Evolutionary conservation across 2,888 invertebrate genomes (phyloP).

Genomic region (Flexamia atlantica): DNA sequence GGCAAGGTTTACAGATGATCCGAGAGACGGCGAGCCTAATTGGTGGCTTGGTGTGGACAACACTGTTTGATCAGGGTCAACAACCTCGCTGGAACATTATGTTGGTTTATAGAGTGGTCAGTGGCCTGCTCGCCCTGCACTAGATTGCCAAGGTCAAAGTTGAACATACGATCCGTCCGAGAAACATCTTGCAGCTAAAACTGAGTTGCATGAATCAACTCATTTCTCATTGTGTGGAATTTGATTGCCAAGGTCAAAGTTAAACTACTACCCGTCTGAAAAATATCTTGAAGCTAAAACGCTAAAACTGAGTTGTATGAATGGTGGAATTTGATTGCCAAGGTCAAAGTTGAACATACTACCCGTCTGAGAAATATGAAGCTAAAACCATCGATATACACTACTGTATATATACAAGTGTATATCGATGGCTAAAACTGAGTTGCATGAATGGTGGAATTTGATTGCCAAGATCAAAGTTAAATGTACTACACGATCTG

Average conservation of each 20-base stretch:
- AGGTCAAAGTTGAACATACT: no score
- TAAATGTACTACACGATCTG: no score
- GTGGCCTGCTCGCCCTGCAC: conserved; percentile 42
- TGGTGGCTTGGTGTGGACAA: conserved; percentile 40
- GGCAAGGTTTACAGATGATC: conserved; percentile 33
- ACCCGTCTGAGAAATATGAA: no score
- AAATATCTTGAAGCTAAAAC: no score
- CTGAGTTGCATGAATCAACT: no score
- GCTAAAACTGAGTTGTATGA: no score
- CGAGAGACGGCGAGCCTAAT: conserved; percentile 19
- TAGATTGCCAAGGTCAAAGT: conserved; percentile 58
- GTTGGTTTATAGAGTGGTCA: conserved; percentile 57
- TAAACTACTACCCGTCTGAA: no score
- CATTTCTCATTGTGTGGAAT: no score
- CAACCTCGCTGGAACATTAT: conserved; percentile 49
- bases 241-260: no score
- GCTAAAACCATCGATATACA: conserved; percentile 47
- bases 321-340: no score
- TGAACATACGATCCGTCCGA: conserved; percentile 30
- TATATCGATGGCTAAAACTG: not conserved
- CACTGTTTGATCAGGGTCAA: conserved; percentile 46
- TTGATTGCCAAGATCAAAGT: no score
- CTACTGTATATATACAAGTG: not conserved
- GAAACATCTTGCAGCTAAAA: conserved; percentile 13
- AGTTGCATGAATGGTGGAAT: no score